A percentile compares a stretch with the other conserved stretches of the same genome.
Evolutionary conservation across 1,140 invertebrate species (phyloP).

Genomic region (Danaus melanippus): DNA sequence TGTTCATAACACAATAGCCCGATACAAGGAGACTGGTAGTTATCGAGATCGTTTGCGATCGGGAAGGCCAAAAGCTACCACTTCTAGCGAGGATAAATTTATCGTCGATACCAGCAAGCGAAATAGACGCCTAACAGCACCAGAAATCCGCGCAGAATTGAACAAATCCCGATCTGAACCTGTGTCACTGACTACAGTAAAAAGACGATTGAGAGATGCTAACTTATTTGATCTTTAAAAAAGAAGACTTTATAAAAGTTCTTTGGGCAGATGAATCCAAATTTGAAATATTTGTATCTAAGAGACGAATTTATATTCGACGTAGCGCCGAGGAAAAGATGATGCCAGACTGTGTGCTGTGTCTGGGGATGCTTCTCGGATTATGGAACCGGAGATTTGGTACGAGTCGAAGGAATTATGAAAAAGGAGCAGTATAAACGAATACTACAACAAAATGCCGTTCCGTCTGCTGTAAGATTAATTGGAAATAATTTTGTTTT

Average conservation of each 20-base stretch:
- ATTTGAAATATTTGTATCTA: slow-evolving; percentile 6
- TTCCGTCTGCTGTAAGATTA: slow-evolving; percentile 15
- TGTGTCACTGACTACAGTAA: slow-evolving; percentile 4
- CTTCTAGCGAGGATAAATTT: too few relatives aligned
- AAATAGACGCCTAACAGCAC: too few relatives aligned
- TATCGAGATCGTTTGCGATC: slow-evolving; percentile 1
- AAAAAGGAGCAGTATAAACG: slow-evolving; percentile 11
- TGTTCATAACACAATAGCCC: slow-evolving; percentile 7
- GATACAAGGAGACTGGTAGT: slow-evolving; percentile 6
- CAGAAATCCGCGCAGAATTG: too few relatives aligned
- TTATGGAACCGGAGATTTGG: slow-evolving; percentile 1
- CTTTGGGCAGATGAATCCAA: slow-evolving; percentile 3
- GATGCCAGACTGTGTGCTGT: slow-evolving; percentile 1
- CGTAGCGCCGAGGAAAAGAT: slow-evolving; percentile 6
- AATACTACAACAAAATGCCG: slow-evolving; percentile 16
- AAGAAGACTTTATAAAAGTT: neutral
- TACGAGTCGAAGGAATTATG: slow-evolving; percentile 5
- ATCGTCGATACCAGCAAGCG: too few relatives aligned
- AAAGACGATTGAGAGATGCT: slow-evolving; percentile 7
- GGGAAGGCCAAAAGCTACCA: too few relatives aligned
- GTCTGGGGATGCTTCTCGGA: slow-evolving; percentile 18
- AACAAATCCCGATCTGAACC: too few relatives aligned
- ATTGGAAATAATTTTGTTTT: slow-evolving; percentile 16
- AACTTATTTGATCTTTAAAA: slow-evolving; percentile 5
- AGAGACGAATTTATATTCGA: slow-evolving; percentile 5